Percentiles rank a stretch among this genome's conserved stretches.
phyloP scores from a whole-genome alignment of 2,797 vertebrate species.

The Limosa lapponica region DNA sequence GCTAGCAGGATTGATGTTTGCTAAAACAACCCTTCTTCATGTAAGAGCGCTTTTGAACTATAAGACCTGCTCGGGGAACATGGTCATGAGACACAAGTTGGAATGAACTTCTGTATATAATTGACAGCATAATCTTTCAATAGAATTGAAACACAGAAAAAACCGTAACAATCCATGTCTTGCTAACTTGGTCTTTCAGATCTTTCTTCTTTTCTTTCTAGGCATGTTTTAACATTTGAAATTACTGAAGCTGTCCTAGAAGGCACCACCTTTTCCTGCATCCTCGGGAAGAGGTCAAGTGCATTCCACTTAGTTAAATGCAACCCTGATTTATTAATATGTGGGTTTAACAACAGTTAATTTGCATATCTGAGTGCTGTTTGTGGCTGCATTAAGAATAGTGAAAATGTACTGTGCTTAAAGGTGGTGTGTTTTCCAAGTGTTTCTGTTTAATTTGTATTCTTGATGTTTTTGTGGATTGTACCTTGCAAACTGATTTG shows the following conservation, averaged over 20 bases:
- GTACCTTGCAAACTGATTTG: slow-evolving; percentile 34
- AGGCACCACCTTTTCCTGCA: neutral
- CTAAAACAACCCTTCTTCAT: neutral
- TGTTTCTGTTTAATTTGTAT: neutral
- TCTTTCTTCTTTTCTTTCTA: neutral
- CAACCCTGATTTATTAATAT: neutral
- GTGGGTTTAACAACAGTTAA: neutral
- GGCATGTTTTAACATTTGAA: neutral
- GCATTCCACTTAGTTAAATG: neutral
- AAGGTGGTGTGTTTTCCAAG: neutral
- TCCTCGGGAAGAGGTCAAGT: neutral
- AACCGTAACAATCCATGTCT: neutral
- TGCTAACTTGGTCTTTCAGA: neutral
- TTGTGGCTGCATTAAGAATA: neutral
- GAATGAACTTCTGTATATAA: neutral
- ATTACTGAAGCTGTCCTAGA: neutral
- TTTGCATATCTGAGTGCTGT: neutral
- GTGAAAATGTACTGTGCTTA: neutral
- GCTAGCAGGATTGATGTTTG: neutral
- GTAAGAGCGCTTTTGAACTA: neutral
- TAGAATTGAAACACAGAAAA: neutral
- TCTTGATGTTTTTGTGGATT: neutral
- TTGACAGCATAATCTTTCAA: neutral
- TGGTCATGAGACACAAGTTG: neutral
- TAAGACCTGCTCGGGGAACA: neutral